Percentiles rank a stretch among this genome's conserved stretches.
These are phyloP conservation scores for human (Homo sapiens) DNA, from an alignment of 2,113 vertebrate genomes.

Conservation along the genomic window DNA sequence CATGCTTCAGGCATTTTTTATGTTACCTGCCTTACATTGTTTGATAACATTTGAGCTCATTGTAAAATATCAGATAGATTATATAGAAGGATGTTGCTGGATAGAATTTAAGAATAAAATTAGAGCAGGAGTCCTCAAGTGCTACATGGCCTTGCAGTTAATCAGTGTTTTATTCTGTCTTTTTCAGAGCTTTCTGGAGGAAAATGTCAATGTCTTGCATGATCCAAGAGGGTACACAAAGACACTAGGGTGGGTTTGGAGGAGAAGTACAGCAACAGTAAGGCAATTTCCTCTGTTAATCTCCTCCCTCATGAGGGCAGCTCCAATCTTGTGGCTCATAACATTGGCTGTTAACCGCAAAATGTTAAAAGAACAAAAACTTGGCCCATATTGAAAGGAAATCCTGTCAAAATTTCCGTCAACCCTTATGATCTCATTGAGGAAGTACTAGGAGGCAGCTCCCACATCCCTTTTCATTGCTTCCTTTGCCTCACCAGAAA, in stretches of 20 bases:
- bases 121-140: not conserved
- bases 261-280: not conserved
- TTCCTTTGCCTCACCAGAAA: not conserved
- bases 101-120: not conserved
- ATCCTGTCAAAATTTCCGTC: not conserved
- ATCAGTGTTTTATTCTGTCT: not conserved
- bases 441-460: not conserved
- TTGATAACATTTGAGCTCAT: not conserved
- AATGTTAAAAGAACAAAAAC: not conserved
- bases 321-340: not conserved
- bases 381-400: not conserved
- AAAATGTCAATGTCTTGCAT: not conserved
- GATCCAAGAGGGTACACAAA: not conserved
- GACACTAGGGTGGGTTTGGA: not conserved
- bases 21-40: not conserved
- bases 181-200: not conserved
- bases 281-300: not conserved
- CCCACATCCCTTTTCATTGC: not conserved
- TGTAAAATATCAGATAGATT: not conserved
- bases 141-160: not conserved
- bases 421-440: not conserved
- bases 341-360: not conserved
- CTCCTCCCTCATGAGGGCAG: rapidly evolving
- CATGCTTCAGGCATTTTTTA: not conserved
- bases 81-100: not conserved